Evolutionary conservation across 2,113 vertebrate genomes (phyloP).

Genomic region (Casuarius casuarius): DNA sequence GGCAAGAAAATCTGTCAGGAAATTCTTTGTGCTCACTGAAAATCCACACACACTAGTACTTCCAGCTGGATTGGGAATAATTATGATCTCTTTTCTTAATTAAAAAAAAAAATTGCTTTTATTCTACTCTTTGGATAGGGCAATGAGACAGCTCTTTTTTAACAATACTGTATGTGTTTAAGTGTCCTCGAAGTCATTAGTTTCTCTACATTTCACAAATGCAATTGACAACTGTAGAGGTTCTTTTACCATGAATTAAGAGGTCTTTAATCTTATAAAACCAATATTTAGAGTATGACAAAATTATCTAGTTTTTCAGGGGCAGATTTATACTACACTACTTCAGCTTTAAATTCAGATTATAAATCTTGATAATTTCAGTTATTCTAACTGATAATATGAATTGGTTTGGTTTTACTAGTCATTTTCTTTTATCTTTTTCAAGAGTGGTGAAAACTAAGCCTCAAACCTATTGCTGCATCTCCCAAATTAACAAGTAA

Average conservation of each 20-base stretch:
- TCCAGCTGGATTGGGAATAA: neutral
- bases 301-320: neutral
- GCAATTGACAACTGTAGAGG: accelerated
- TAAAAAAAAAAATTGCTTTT: neutral
- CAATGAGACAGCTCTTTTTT: neutral
- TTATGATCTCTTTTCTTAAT: neutral
- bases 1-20: neutral
- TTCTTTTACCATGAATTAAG: neutral
- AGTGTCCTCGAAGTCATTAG: neutral
- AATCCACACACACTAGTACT: neutral
- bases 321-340: neutral
- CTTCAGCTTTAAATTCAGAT: neutral
- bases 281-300: neutral
- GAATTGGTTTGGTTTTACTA: neutral
- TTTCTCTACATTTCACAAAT: neutral
- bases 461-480: neutral
- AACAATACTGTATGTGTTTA: neutral
- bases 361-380: neutral
- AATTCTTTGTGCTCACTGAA: neutral
- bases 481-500: neutral
- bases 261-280: neutral
- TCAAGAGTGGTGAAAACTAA: neutral
- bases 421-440: neutral
- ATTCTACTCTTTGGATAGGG: neutral
- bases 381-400: neutral